These are phyloP conservation scores for Carpatolechia fugitivella DNA, from an alignment of 2,888 invertebrate species.

Conservation along the genomic window DNA sequence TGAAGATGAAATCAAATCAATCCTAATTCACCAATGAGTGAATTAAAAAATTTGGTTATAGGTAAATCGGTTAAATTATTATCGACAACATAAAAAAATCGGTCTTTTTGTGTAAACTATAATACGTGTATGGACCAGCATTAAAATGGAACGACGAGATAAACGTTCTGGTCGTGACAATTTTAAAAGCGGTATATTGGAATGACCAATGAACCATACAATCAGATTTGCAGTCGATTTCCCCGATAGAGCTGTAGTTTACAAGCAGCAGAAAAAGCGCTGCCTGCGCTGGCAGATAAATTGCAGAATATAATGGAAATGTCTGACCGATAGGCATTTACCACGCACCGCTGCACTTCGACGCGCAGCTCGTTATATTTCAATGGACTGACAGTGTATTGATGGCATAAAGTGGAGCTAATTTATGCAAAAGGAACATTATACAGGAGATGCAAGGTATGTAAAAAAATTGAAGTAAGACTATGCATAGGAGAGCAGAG, in stretches of 20 bases:
- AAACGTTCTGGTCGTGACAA: constrained; percentile 5
- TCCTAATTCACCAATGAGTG: no score
- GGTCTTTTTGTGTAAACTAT: no score
- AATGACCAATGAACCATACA: constrained; percentile 22
- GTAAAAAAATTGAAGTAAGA: no score
- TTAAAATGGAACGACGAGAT: neutral
- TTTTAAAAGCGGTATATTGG: constrained; percentile 7
- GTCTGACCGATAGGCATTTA: constrained; percentile 27
- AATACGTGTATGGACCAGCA: neutral
- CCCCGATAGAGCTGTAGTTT: constrained; percentile 51
- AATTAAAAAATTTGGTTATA: no score
- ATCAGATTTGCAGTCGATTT: constrained; percentile 33
- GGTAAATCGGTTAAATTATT: no score
- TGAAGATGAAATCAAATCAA: no score
- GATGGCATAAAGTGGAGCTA: neutral
- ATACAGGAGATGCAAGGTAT: no score
- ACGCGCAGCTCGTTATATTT: neutral
- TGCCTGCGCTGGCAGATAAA: constrained; percentile 41
- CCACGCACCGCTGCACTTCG: neutral
- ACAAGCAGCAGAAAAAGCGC: constrained; percentile 53
- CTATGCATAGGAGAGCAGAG: no score
- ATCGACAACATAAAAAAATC: no score
- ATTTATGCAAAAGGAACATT: neutral
- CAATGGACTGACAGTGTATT: neutral
- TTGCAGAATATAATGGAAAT: constrained; percentile 56